Percentiles rank a stretch among this genome's conserved stretches.
Evolutionary conservation across 2,888 invertebrate species (phyloP).

Genomic region (Sepioteuthis lessoniana): DNA sequence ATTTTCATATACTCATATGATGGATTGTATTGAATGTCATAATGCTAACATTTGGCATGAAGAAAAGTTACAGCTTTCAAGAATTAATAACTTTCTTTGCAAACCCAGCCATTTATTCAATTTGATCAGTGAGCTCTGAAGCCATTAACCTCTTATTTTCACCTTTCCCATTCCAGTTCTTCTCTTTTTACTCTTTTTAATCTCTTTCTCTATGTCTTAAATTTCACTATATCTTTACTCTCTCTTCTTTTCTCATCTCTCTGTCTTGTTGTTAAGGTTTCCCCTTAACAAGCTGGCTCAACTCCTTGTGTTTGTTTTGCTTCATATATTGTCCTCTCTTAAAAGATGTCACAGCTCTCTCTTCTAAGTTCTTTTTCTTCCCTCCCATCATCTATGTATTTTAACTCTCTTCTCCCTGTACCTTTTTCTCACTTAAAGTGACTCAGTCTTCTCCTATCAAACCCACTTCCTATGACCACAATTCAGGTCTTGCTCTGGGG

Average conservation of each 20-base stretch:
- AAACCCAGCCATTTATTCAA: neutral
- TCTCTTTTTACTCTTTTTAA: neutral
- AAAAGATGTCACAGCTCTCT: no score
- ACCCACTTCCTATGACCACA: neutral
- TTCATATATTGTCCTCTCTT: neutral
- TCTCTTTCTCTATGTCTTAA: neutral
- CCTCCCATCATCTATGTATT: no score
- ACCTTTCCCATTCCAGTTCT: neutral
- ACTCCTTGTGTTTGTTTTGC: neutral
- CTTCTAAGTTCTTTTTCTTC: no score
- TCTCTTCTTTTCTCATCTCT: neutral
- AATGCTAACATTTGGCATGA: neutral
- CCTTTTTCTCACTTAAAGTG: neutral
- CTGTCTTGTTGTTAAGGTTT: neutral
- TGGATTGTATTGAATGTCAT: neutral
- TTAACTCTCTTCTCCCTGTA: neutral
- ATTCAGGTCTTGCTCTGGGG: neutral
- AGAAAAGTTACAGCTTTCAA: constrained; percentile 14
- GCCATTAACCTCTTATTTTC: neutral
- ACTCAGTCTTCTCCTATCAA: neutral
- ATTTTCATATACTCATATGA: neutral
- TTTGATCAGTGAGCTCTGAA: constrained; percentile 17
- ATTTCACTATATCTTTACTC: neutral
- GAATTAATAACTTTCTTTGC: constrained; percentile 33
- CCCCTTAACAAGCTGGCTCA: no score